Base-by-base conservation (phyloP, 2,888 invertebrate genomes). In the Andrena haemorrhoa region DNA sequence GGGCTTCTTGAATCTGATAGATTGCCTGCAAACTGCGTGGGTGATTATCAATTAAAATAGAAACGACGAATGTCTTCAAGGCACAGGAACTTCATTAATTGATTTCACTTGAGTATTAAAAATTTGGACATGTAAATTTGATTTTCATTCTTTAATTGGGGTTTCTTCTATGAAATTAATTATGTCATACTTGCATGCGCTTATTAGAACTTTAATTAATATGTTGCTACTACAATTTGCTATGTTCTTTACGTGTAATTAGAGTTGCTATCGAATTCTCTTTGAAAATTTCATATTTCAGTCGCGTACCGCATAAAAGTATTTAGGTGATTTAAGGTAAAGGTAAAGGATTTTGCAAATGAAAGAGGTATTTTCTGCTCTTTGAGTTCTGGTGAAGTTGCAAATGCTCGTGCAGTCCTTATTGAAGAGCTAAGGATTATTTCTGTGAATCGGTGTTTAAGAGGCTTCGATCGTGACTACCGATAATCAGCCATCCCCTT, bases 401-500 rank as follows among this genome's bases (percentile, higher is more conserved):
- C 58, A 41, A 49, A 47, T 35, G 12, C 16, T 65, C 51, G 56
- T 53, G 56, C 35, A 61, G 56, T 33, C 33, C 69, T 49, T 60
- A 47, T 33, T 79, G 82, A 79, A 79, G 77, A 78, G 31, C 65
- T 26, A 31, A 65, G 76, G 83, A 85, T 83, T 79, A 85, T 75
- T 80, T 75, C 71, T 63, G 26, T 51, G 60, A 58, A 73, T 70
- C 64, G 77, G 75, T 58, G 58, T 51, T 84, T 82, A 75, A 84
- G 73, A 65, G 69, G 66, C 73, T 79, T 70, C 79, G 79, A 86
- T 81, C 85, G 84, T 77, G 84, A 85, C 88, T 86, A 86, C 88
- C 86, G 84, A 85, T 82, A 85, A 83, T 41, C 79, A 72, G 75
- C 86, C 84, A 84, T 87, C 84, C 85, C 75, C 79, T 75, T 74